Evolutionary conservation across 2,113 vertebrate genomes (phyloP), one percentile per base, ranked within the genome.

Genomic region (Cyprichromis sp.): DNA sequence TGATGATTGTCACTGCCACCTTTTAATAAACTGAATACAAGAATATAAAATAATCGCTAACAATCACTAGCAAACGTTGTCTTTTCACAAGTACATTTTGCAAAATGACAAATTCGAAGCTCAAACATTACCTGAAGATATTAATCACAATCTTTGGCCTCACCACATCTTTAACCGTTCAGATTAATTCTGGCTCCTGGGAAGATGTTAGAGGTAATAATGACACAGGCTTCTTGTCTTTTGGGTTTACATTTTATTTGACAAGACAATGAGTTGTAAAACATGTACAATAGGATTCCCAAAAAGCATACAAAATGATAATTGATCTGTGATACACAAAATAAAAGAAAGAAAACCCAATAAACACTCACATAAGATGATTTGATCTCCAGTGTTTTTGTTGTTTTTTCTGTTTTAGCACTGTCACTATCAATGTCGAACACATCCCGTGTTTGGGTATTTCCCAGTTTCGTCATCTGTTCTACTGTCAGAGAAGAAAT

Each of bases 201-300:
- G 24, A n/a, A 81, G 53, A 19, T 50, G 24, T 40, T 42, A 80
- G 13, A 24, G 2, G 4, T 13, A 92, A 88, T 34, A 52, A 93
- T 57, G 83, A 91, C 9, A 3, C n/a, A 53, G 7, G 47, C 5
- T 4, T 11, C 36, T 3, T 4, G 16, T 26, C 7, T n/a, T 68
- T 94, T 92, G 83, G 73, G 83, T 92, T 94, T 87, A 94, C 89
- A 93, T 87, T 96, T 96, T 96, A 96, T 96, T 96, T 88, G 94
- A 96, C 95, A 96, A 95, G 94, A 96, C 96, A 93, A 92, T 95
- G 94, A 96, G 91, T 91, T 93, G 93, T 93, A 96, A 96, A 96
- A 96, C 95, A 94, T 89, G 86, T 93, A 95, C 93, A 93, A 90
- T 81, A 87, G 63, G 59, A 87, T 95, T 93, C 89, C 88, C 89